A percentile compares a stretch with the other conserved stretches of the same genome.
These are phyloP conservation scores for Oophaga pumilio DNA, from an alignment of 2,113 vertebrate genomes.

Conservation along the genomic window DNA sequence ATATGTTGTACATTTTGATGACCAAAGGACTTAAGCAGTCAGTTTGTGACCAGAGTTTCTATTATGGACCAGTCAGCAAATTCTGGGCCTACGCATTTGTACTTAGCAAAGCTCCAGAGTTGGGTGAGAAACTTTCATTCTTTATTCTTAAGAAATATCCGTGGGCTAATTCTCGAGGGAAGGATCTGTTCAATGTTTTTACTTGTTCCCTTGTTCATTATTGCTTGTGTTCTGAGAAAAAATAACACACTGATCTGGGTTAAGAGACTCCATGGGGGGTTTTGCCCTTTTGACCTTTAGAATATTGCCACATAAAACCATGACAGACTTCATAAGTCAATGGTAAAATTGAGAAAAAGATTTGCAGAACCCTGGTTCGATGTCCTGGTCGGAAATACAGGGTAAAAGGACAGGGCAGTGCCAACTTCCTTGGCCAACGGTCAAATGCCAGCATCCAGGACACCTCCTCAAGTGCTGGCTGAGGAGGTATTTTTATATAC, in stretches of 20 bases:
- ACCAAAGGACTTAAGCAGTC: constrained; percentile 97
- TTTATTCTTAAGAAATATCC: neutral
- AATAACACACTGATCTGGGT: neutral
- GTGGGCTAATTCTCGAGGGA: neutral
- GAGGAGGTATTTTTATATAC: too few species aligned
- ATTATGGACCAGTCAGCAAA: constrained; percentile 98
- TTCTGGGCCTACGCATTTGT: constrained; percentile 99
- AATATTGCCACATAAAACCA: too few species aligned
- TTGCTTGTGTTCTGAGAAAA: neutral
- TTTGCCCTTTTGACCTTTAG: neutral
- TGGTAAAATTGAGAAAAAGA: too few species aligned
- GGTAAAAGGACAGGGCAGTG: too few species aligned
- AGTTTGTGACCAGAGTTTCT: constrained; percentile 98
- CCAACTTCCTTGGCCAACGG: too few species aligned
- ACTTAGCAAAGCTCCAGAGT: constrained; percentile 96
- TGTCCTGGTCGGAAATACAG: too few species aligned
- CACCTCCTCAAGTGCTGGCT: too few species aligned
- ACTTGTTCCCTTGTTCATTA: neutral
- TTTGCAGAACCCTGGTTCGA: too few species aligned
- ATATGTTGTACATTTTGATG: constrained; percentile 96
- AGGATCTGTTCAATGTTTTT: neutral
- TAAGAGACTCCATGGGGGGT: neutral
- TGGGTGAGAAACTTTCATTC: constrained; percentile 80
- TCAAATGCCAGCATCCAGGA: too few species aligned
- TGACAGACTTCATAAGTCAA: too few species aligned